Conservation (phyloP, 2,113 vertebrate species). For the Cyanistes caeruleus region DNA sequence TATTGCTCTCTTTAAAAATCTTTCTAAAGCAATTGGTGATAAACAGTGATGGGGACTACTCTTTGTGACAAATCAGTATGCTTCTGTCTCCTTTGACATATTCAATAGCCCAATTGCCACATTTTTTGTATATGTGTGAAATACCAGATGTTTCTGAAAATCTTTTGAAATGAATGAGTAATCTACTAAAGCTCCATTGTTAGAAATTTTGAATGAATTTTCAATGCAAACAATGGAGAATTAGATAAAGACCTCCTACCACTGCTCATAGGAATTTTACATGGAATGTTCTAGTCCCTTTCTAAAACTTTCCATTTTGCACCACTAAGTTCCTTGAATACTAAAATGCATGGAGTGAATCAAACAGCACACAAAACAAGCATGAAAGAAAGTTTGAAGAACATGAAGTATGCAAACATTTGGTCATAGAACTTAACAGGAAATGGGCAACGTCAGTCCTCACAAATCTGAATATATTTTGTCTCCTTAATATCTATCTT, state of each 20-base stretch:
- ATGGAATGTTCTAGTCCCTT: neutral
- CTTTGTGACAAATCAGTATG: neutral
- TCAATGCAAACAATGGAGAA: neutral
- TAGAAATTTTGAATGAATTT: neutral
- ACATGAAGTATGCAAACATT: neutral
- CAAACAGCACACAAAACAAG: neutral
- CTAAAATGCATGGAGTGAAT: neutral
- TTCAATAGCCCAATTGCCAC: neutral
- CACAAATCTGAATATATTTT: neutral
- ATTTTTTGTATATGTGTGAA: neutral
- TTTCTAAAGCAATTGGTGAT: neutral
- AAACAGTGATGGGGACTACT: neutral
- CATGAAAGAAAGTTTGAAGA: neutral
- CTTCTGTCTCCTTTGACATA: neutral
- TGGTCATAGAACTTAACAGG: neutral
- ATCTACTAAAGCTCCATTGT: neutral
- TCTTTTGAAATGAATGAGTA: neutral
- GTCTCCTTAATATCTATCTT: neutral
- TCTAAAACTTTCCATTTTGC: neutral
- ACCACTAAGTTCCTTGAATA: neutral
- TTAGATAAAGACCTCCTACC: neutral
- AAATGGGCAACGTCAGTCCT: neutral
- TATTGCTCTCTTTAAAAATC: neutral
- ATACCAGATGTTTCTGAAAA: neutral
- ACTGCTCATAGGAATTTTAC: neutral